phyloP scores from a whole-genome alignment of 2,888 invertebrate genomes.

The Cataglyphis rosenhaueri region DNA sequence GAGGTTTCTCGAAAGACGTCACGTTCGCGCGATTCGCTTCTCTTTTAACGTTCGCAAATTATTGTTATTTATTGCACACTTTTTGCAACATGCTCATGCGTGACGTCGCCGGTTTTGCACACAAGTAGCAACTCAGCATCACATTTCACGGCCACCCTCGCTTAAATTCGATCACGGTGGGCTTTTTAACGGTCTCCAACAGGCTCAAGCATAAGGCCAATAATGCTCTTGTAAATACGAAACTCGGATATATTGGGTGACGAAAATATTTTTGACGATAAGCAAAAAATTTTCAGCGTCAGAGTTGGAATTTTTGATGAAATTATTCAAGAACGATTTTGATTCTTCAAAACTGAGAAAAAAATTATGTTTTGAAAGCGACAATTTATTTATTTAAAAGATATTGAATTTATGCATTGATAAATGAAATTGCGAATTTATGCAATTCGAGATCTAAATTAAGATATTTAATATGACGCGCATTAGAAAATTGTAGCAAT shows the following conservation, averaged over 20 bases:
- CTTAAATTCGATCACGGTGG: slow-evolving; percentile 45
- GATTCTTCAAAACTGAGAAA: neutral
- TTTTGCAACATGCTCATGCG: neutral
- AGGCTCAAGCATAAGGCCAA: neutral
- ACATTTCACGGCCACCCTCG: slow-evolving; percentile 25
- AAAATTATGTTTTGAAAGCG: neutral
- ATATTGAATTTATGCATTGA: too few species aligned
- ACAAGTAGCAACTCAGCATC: neutral
- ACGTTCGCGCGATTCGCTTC: neutral
- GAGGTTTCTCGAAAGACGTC: neutral
- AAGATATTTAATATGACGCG: neutral
- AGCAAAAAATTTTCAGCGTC: neutral
- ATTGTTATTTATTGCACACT: slow-evolving; percentile 33
- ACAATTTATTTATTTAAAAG: neutral
- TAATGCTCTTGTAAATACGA: slow-evolving; percentile 14
- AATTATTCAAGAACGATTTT: neutral
- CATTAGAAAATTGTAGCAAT: neutral
- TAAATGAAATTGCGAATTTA: neutral
- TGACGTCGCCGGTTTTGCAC: neutral
- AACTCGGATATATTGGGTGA: slow-evolving; percentile 4
- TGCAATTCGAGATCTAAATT: neutral
- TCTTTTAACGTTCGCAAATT: slow-evolving; percentile 10
- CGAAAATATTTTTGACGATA: neutral
- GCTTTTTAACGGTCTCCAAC: slow-evolving; percentile 6
- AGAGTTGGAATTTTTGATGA: neutral